Base-by-base conservation (phyloP, 2,113 vertebrate species). In the Melanerpes formicivorus region DNA sequence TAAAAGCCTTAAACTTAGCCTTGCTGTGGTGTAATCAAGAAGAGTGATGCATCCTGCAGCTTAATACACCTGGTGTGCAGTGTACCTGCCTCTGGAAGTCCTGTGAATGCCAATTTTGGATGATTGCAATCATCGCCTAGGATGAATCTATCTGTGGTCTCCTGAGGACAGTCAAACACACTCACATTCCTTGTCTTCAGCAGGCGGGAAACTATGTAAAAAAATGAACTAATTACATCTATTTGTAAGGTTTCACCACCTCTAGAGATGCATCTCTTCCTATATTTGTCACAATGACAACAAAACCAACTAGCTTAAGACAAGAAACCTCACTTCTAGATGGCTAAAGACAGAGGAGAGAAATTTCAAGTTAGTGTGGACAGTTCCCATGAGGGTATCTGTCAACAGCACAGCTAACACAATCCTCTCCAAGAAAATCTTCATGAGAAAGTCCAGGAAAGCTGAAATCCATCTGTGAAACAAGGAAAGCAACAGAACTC, bases 11-110 rank as follows among this genome's bases (percentile, higher is more conserved):
- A 8, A 19, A 23, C 55, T 84, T 56, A 40, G 46, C 70, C 56
- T 5, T 29, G 50, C 60, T 65, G 40, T 3, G 66, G 42, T 1
- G 29, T 9, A 70, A 27, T 82, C 26, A 63, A 8, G 18, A 32
- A 32, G 23, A 59, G 7, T 3, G 23, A 84, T 65, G 16, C 5
- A 18, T 7, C 52, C 46, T 50, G 59, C 19, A 54, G 59, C 14
- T 60, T 18, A 19, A 30, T 3, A 14, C 16, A 17, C 1, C 4
- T 0, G 0, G 7, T 4, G 18, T 13, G 34, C 4, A 3, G 25
- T 12, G 7, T 4, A 64, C 5, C 19, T 42, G 34, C 46, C 17
- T 26, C 78, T 74, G 42, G n/a, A 86, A 87, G 46, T 5, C 67
- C 55, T 42, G 9, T 10, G 23, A 44, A 76, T 84, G 64, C 17